Percentiles rank a stretch among this genome's conserved stretches.
Evolutionary conservation across 2,888 invertebrate genomes (phyloP).

Genomic region (Lycaena phlaeas): DNA sequence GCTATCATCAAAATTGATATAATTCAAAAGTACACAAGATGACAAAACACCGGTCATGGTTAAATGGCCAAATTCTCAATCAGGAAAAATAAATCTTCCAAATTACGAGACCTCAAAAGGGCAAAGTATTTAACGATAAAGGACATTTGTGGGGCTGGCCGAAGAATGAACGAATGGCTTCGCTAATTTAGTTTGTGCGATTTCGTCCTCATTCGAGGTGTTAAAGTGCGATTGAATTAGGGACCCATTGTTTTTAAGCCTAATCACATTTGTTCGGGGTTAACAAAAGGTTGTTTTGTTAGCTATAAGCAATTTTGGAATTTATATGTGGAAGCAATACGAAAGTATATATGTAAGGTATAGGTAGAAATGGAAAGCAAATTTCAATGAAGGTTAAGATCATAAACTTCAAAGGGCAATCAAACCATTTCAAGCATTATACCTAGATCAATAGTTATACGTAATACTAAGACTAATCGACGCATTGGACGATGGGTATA

Average conservation of each 20-base stretch:
- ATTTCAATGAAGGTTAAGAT: neutral
- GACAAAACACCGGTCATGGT: too few species aligned
- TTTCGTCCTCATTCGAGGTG: constrained; percentile 13
- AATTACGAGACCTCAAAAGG: neutral
- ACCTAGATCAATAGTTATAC: neutral
- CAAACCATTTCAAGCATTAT: neutral
- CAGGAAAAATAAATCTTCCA: constrained; percentile 1
- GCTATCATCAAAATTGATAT: too few species aligned
- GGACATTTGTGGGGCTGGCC: constrained; percentile 4
- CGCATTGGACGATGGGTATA: neutral
- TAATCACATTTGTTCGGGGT: neutral
- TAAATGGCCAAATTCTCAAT: neutral
- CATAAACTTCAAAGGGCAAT: neutral
- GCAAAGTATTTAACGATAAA: neutral
- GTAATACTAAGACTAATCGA: neutral
- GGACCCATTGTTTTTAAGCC: constrained; percentile 7
- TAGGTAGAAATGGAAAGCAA: neutral
- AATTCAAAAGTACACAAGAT: too few species aligned
- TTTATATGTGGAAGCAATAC: neutral
- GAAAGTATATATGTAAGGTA: neutral
- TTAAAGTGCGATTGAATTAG: constrained; percentile 15
- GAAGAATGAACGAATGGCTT: constrained; percentile 1
- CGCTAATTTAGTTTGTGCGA: constrained; percentile 19
- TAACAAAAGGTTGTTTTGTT: neutral
- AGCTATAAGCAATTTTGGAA: neutral